Evolutionary conservation across 2,888 invertebrate species (phyloP).

Genomic region (Netelia fuscicornis): DNA sequence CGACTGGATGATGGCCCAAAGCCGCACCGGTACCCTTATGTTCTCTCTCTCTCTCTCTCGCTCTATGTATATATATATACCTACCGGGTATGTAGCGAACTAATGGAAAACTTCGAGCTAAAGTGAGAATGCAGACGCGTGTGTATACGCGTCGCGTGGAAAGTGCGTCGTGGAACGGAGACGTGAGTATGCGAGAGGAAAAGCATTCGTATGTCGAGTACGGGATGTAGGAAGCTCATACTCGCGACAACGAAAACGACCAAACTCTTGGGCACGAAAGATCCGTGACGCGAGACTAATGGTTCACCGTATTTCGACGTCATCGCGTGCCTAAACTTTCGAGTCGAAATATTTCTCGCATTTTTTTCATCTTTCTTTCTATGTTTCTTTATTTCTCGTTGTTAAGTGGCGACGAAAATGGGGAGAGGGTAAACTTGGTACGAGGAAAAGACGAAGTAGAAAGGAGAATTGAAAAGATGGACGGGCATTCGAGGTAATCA

Average conservation of each 20-base stretch:
- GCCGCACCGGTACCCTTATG: conserved; percentile 30
- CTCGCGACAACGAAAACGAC: conserved; percentile 41
- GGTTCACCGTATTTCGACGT: conserved; percentile 56
- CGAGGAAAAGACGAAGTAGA: conserved; percentile 11
- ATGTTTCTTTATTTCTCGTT: conserved; percentile 37
- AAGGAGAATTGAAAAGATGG: background rate
- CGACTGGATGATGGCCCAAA: conserved; percentile 57
- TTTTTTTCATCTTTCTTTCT: conserved; percentile 51
- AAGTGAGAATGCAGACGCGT: background rate
- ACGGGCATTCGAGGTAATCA: background rate
- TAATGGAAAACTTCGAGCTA: conserved; percentile 67
- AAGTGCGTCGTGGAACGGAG: conserved; percentile 21
- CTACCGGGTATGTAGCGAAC: conserved; percentile 15
- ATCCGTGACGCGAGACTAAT: conserved; percentile 68
- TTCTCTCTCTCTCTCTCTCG: background rate
- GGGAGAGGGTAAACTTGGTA: conserved; percentile 9
- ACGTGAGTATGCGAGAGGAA: conserved; percentile 40
- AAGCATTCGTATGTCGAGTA: conserved; percentile 53
- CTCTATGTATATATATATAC: background rate
- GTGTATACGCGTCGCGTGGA: background rate
- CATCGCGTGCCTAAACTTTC: conserved; percentile 49
- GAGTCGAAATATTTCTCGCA: conserved; percentile 46
- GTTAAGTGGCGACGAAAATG: conserved; percentile 36
- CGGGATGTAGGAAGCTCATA: conserved; percentile 5
- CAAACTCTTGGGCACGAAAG: conserved; percentile 36